Evolutionary conservation across 2,888 invertebrate species (phyloP).

Genomic region (Caenorhabditis becei): DNA sequence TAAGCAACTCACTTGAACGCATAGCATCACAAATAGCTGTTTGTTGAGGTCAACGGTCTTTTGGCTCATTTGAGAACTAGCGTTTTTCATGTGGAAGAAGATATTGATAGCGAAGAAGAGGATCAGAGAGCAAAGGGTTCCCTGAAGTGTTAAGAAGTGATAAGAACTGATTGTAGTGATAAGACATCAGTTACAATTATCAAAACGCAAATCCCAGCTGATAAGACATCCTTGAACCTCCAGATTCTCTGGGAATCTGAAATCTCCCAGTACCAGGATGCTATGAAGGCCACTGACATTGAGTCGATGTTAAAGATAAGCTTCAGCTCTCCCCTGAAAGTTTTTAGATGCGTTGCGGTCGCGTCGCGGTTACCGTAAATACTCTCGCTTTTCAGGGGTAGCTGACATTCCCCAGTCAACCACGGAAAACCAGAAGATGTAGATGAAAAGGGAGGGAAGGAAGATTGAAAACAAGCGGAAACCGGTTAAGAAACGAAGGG

Average conservation of each 20-base stretch:
- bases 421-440: too few species aligned
- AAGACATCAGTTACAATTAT: constrained; percentile 30
- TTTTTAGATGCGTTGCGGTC: too few species aligned
- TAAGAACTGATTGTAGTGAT: too few species aligned
- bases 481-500: too few species aligned
- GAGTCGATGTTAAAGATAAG: too few species aligned
- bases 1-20: neutral
- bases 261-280: neutral
- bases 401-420: constrained; percentile 1
- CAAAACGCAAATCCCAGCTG: neutral
- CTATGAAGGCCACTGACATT: neutral
- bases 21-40: constrained; percentile 7
- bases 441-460: too few species aligned
- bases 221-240: neutral
- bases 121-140: neutral
- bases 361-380: constrained; percentile 17
- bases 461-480: too few species aligned
- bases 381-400: constrained; percentile 13
- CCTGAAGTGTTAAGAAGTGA: too few species aligned
- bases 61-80: neutral
- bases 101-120: constrained; percentile 3
- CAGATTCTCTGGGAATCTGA: neutral
- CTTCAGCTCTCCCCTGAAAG: too few species aligned
- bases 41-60: constrained; percentile 3
- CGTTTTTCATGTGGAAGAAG: neutral